Evolutionary conservation across 2,113 vertebrate species (phyloP), one percentile per base, ranked within the genome.

Genomic region (Platycercus adscitus): DNA sequence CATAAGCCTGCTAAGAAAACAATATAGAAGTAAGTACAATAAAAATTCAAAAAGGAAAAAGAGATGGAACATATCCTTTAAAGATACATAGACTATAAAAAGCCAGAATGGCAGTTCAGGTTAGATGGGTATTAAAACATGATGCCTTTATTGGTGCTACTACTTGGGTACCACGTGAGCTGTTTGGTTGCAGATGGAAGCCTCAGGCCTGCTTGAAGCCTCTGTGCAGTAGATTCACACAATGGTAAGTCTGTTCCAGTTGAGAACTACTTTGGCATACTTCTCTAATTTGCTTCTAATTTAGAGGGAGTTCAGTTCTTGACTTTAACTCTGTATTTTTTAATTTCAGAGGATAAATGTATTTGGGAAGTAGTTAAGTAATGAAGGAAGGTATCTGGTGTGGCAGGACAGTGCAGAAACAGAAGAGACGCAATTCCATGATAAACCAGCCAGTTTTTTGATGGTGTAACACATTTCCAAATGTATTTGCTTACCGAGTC

Each of bases 1-100:
- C 98, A 26, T 99, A 99, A 93, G 98, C 98, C 98, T 99, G 98
- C 98, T 98, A 92, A 95, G 91, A 93, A 93, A 87, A 83, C 83
- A 93, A 24, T 4, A 13, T 44, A 93, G 28, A 64, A 66, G 80
- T 86, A 77, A 93, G 80, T 96, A 79, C 77, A 91, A 61, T 50
- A 29, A 43, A 76, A 81, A 70, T 46, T 77, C 2, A 72, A 49
- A 58, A 77, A 82, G 64, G 50, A 47, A 56, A 81, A 69, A n/a
- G 63, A 20, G 33, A 23, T 0, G 25, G 47, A 81, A 70, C 21
- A 25, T 24, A 46, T 49, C 43, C 35, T 66, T n/a, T 64, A 63
- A 0, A 73, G 71, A 43, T 6, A 16, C 0, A 4, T 6, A 70
- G 37, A 69, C 39, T 17, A 23, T 13, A n/a, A 49, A 81, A 88